Evolutionary conservation across 2,888 invertebrate species (phyloP).

Genomic region (Globia sparganii): DNA sequence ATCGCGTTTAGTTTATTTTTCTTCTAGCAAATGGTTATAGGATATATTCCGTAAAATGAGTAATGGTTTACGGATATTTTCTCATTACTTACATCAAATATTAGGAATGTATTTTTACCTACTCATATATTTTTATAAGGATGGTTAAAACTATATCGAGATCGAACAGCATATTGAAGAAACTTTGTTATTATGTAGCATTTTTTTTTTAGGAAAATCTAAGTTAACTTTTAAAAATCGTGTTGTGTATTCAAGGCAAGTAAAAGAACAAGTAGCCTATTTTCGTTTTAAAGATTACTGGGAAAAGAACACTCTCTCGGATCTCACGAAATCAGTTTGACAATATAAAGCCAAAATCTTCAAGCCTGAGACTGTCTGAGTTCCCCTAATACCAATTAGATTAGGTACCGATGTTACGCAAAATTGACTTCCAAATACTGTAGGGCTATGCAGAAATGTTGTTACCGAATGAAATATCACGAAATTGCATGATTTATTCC

Average conservation of each 20-base stretch:
- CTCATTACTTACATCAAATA: slow-evolving; percentile 57
- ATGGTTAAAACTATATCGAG: slow-evolving; percentile 28
- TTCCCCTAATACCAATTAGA: slow-evolving; percentile 13
- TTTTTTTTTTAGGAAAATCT: not conserved
- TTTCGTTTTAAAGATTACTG: slow-evolving; percentile 1
- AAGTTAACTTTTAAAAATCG: not conserved
- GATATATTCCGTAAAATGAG: slow-evolving; percentile 71
- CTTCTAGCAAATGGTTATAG: slow-evolving; percentile 71
- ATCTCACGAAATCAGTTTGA: slow-evolving; percentile 7
- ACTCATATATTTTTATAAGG: slow-evolving; percentile 39
- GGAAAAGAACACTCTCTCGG: not conserved
- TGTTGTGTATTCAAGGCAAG: not conserved
- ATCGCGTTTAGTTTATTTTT: slow-evolving; percentile 73
- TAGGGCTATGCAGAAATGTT: slow-evolving; percentile 25
- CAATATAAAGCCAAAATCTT: slow-evolving; percentile 4
- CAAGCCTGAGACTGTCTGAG: not conserved
- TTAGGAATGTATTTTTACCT: slow-evolving; percentile 33
- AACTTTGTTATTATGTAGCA: not conserved
- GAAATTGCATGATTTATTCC: slow-evolving; percentile 75
- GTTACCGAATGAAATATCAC: slow-evolving; percentile 52
- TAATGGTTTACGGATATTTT: slow-evolving; percentile 75
- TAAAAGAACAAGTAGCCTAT: not conserved
- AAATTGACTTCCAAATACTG: slow-evolving; percentile 21
- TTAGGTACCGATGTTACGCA: slow-evolving; percentile 25
- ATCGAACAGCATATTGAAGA: not conserved